A percentile compares a stretch with the other conserved stretches of the same genome.
Conservation (phyloP, 2,888 invertebrate species). For the Volucella zonaria region DNA sequence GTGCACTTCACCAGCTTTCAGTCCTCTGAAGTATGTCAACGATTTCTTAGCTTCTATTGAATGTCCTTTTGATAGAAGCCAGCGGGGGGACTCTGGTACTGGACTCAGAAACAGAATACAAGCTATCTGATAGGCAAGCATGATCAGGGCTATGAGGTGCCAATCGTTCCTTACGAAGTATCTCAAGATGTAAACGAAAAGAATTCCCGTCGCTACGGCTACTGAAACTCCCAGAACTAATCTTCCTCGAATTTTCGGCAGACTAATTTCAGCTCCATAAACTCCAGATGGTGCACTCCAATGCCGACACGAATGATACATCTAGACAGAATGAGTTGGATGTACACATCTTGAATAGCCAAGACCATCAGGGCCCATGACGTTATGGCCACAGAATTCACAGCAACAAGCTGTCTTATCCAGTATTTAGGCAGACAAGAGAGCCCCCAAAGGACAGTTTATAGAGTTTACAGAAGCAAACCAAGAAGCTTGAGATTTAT, state of each 20-base stretch:
- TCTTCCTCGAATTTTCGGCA: constrained; percentile 86
- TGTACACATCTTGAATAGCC: constrained; percentile 77
- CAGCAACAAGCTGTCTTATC: constrained; percentile 79
- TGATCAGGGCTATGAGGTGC: no score
- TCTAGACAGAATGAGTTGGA: constrained; percentile 80
- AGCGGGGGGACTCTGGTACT: constrained; percentile 89
- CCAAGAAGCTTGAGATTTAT: constrained; percentile 80
- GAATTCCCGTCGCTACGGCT: no score
- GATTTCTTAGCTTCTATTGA: constrained; percentile 85
- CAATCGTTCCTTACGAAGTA: no score
- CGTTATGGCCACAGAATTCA: constrained; percentile 80
- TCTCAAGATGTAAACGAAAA: no score
- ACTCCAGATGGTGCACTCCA: constrained; percentile 81
- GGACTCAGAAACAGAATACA: no score
- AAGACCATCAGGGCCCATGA: no score
- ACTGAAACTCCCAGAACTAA: constrained; percentile 86
- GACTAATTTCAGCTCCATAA: constrained; percentile 82
- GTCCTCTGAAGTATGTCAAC: constrained; percentile 86
- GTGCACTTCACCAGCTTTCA: constrained; percentile 78
- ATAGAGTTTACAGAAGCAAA: constrained; percentile 81
- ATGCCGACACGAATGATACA: constrained; percentile 80
- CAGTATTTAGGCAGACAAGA: constrained; percentile 79
- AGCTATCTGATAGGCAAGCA: no score
- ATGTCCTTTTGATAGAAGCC: constrained; percentile 86
- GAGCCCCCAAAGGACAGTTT: constrained; percentile 80